These are phyloP conservation scores for Julus scanicus DNA, from an alignment of 2,888 invertebrate species.

Conservation along the genomic window DNA sequence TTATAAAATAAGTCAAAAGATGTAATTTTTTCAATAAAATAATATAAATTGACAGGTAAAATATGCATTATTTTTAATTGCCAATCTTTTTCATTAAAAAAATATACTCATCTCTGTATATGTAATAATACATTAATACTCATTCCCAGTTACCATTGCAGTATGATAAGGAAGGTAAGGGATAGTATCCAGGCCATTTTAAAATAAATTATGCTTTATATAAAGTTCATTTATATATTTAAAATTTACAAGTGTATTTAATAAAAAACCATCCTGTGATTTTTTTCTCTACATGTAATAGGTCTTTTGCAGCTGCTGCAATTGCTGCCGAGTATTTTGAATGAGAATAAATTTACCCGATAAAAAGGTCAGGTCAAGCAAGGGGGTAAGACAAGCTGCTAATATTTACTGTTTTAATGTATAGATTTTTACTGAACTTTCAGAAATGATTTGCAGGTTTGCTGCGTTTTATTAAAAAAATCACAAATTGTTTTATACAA, in stretches of 20 bases:
- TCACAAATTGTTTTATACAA: neutral
- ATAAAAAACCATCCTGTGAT: neutral
- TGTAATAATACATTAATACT: neutral
- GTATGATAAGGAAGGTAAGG: neutral
- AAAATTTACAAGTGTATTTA: neutral
- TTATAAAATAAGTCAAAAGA: constrained; percentile 8
- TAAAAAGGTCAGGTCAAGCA: neutral
- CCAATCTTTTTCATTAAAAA: neutral
- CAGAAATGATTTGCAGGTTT: too few relatives aligned
- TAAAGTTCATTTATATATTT: neutral
- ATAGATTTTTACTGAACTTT: too few relatives aligned
- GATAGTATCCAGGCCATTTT: neutral
- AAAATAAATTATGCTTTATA: constrained; percentile 28
- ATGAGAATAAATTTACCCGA: neutral
- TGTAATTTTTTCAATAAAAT: constrained; percentile 54
- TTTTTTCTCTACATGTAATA: neutral
- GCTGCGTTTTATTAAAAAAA: too few relatives aligned
- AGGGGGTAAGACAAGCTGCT: neutral
- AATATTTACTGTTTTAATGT: neutral
- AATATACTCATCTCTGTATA: neutral
- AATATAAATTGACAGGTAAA: constrained; percentile 50
- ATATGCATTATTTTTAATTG: neutral
- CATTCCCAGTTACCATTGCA: too few relatives aligned
- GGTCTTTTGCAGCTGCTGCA: neutral
- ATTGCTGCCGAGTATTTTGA: neutral